Base-by-base conservation (phyloP, 2,797 vertebrate genomes). In the Coccyzus lansbergi region DNA sequence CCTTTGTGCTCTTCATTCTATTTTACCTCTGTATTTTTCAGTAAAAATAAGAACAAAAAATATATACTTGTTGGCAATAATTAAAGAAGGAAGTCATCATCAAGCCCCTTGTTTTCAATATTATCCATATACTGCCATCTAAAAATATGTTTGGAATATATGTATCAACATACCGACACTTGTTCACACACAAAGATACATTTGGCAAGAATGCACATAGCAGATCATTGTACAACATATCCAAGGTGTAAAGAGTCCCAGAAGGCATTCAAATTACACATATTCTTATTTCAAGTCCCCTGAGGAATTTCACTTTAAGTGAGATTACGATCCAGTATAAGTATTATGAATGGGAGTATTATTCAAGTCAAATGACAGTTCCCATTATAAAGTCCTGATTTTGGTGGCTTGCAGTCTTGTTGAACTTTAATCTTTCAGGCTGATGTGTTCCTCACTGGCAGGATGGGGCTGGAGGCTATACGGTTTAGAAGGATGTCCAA, bases 261-360 rank as follows among this genome's bases (percentile, higher is more conserved):
- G 15, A 84, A 92, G 76, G 77, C 62, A 67, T 94, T 93, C 76
- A 83, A 90, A 90, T 91, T 93, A 84, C 90, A 91, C 93, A 90
- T 90, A 84, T 8, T 90, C 52, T 77, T 78, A 79, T 93, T 95
- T 95, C 79, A 90, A 95, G 48, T 86, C 63, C 55, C 77, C 2
- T 21, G 63, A 92, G 83, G 92, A 93, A 95, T 95, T 94, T 91
- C 49, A 56, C 72, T 86, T 72, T 88, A 96, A 96, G 86, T 93
- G 80, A 96, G 92, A 95, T 96, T 95, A 93, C 93, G 83, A 92
- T 86, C 52, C 77, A 79, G 28, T 29, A 11, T 91, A 96, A 95
- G 91, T 92, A 93, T 94, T 95, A 96, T 86, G 88, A 92, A 94
- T 90, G 44, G 59, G 53, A 82, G 74, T 82, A 95, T 96, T 94